Conservation (phyloP, 1,140 invertebrate species). For the Zaprionus ornatus region DNA sequence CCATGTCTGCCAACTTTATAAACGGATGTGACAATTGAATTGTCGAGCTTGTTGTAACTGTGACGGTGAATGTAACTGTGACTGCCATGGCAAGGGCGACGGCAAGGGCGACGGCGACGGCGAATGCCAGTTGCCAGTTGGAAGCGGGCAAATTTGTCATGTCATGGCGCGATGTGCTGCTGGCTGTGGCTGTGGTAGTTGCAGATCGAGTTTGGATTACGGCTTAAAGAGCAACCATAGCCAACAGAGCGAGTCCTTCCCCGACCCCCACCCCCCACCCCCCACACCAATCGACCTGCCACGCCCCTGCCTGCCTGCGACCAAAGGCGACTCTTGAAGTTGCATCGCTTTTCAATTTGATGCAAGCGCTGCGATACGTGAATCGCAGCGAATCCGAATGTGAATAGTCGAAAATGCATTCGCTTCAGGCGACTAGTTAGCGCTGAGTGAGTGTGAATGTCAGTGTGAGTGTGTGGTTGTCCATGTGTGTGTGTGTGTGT, state of each 20-base stretch:
- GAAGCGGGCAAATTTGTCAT: conserved; percentile 40
- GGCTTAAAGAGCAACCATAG: conserved; percentile 14
- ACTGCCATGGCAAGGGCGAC: conserved; percentile 34
- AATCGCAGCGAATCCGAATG: conserved; percentile 32
- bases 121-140: conserved; percentile 40
- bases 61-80: conserved; percentile 25
- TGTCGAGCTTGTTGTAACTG: conserved; percentile 24
- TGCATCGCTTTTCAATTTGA: conserved; percentile 46
- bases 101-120: conserved; percentile 21
- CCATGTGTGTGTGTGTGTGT: neutral
- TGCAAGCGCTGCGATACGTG: conserved; percentile 29
- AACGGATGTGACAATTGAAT: conserved; percentile 58
- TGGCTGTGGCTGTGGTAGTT: conserved; percentile 7
- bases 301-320: neutral
- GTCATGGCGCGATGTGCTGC: conserved; percentile 18
- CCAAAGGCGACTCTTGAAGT: conserved; percentile 2
- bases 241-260: neutral
- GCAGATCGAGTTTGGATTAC: conserved; percentile 19
- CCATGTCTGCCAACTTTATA: conserved; percentile 55
- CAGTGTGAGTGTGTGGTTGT: no score
- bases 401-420: conserved; percentile 43
- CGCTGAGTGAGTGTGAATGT: neutral
- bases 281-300: neutral
- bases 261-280: no score
- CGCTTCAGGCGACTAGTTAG: conserved; percentile 8